phyloP scores from a whole-genome alignment of 2,113 vertebrate genomes.

The Hyla sarda region DNA sequence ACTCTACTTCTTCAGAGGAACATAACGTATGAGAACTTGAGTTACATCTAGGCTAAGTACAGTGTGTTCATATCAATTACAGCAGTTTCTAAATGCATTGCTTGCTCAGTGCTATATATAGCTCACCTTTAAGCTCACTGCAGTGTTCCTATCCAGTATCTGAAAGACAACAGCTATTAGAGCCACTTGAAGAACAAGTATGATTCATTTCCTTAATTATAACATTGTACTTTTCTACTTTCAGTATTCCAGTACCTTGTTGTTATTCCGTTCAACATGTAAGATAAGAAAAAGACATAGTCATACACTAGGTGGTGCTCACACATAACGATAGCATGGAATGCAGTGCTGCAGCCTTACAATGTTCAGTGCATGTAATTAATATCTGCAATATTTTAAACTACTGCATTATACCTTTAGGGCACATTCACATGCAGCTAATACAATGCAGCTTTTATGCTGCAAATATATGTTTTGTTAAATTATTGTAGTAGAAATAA shows the following conservation, averaged over 20 bases:
- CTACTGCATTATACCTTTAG: no score
- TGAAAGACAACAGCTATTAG: not conserved
- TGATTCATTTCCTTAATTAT: not conserved
- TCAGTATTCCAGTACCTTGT: not conserved
- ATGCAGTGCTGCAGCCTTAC: not conserved
- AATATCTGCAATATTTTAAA: no score
- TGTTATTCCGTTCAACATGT: not conserved
- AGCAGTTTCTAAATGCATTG: slow-evolving; percentile 20
- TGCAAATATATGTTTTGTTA: no score
- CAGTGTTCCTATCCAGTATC: not conserved
- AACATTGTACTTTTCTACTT: not conserved
- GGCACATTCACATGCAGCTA: no score
- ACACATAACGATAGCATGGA: not conserved
- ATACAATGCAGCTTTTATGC: no score
- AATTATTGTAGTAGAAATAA: no score
- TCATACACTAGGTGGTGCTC: slow-evolving; percentile 36
- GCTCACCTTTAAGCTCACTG: slow-evolving; percentile 11
- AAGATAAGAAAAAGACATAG: no score
- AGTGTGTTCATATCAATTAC: slow-evolving; percentile 38
- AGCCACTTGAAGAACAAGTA: not conserved
- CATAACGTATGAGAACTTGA: not conserved
- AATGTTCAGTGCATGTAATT: not conserved
- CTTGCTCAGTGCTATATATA: slow-evolving; percentile 39
- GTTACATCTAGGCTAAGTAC: not conserved
- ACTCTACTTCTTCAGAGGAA: not conserved